A percentile compares a stretch with the other conserved stretches of the same genome.
phyloP scores from a whole-genome alignment of 2,113 vertebrate species.

The Mormyrus iriodes region DNA sequence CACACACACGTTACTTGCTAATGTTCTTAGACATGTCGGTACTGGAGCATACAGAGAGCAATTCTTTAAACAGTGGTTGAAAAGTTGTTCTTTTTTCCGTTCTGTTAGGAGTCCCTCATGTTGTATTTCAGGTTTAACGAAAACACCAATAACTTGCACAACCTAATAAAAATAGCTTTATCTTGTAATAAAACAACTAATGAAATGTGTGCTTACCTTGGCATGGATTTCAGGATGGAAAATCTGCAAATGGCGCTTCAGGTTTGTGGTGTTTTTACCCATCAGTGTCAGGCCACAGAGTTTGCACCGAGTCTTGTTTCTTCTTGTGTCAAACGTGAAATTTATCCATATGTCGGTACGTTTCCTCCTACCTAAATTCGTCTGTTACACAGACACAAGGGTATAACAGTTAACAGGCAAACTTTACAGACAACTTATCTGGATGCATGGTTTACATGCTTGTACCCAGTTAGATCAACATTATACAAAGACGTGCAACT shows the following conservation, averaged over 20 bases:
- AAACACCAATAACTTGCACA: neutral
- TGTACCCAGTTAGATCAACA: neutral
- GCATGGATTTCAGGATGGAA: neutral
- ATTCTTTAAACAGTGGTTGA: neutral
- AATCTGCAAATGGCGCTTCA: neutral
- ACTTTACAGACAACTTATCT: neutral
- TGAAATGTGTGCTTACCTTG: neutral
- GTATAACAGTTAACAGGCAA: neutral
- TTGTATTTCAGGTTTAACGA: neutral
- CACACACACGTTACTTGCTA: neutral
- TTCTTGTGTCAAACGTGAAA: neutral
- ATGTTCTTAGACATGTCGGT: neutral
- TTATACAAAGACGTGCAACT: neutral
- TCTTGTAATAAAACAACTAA: neutral
- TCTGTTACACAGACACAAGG: neutral
- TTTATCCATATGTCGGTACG: neutral
- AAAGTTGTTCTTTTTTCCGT: neutral
- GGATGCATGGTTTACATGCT: neutral
- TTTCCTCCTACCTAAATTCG: neutral
- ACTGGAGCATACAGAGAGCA: neutral
- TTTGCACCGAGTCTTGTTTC: neutral
- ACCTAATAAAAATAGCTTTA: neutral
- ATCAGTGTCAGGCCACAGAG: neutral
- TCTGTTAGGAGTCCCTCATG: neutral
- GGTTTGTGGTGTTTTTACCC: neutral